Base-by-base conservation (phyloP, 1,140 invertebrate genomes). In the Drosophila quadrilineata region DNA sequence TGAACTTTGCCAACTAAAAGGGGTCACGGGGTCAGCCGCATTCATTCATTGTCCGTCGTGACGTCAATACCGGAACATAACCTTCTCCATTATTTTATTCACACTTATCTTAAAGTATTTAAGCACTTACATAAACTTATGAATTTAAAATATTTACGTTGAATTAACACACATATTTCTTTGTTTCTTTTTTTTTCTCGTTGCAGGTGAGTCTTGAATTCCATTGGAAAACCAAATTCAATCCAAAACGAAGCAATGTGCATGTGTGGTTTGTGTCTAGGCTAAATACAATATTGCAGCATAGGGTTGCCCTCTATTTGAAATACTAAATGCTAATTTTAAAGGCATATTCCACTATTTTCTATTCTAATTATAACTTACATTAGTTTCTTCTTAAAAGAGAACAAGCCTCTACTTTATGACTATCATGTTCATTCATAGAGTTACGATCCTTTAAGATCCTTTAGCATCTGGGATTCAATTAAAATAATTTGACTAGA, bases 141-240 rank as follows among this genome's bases (percentile, higher is more conserved):
- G n/a, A n/a, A n/a, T n/a, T n/a, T n/a, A 45, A 45, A 35, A 10
- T 17, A 33, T 35, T 5, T 6, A 41, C 21, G 48, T 24, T 63
- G 56, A 14, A 57, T 40, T 68, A 68, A 56, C 48, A 28, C 26
- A 14, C 26, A 31, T 45, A 19, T 36, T 9, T 24, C 21, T 33
- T 24, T 48, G 3, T 54, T 3, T 24, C 6, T 17, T 21, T 41
- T 9, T n/a, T 70, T 21, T 38, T 82, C 24, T 82, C 63, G 10
- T 82, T 82, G 16, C 73, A 84, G 77, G 77, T 82, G 65, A 82
- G 77, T 82, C n/a, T 31, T 17, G 9, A 56, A 65, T 4, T 26
- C n/a, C n/a, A n/a, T n/a, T n/a, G n/a, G n/a, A n/a, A n/a, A 12
- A 6, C 17, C 6, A 3, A 33, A 65, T 17, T 29, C 12, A 6